Conservation (phyloP, 2,888 invertebrate genomes). For the Sarcophaga caerulescens region DNA sequence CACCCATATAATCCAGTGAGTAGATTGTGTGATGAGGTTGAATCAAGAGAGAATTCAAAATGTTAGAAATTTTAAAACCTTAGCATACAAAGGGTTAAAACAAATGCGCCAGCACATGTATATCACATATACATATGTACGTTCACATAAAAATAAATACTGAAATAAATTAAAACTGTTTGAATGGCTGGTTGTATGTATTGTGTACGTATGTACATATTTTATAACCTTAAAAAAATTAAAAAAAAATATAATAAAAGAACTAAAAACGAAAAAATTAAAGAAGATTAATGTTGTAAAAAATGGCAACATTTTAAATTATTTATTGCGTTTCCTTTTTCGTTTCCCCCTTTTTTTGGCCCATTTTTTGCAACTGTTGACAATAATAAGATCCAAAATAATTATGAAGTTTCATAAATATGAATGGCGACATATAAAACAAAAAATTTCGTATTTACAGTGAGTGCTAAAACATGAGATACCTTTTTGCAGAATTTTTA, state of each 20-base stretch:
- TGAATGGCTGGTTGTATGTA: no score
- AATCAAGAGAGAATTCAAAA: no score
- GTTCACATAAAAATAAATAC: no score
- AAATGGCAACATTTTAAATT: constrained; percentile 25
- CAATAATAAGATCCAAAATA: constrained; percentile 18
- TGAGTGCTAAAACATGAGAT: background rate
- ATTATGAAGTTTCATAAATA: background rate
- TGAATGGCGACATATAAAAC: background rate
- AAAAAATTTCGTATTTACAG: background rate
- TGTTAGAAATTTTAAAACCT: no score
- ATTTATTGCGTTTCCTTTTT: background rate
- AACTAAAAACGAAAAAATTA: background rate
- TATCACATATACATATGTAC: no score
- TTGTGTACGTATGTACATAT: background rate
- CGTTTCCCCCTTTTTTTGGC: background rate
- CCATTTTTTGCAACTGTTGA: constrained; percentile 35
- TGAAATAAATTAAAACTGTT: no score
- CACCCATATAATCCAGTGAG: no score
- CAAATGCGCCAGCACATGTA: no score
- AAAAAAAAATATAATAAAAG: background rate
- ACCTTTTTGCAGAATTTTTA: no score
- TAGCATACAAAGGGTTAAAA: no score
- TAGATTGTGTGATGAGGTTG: no score
- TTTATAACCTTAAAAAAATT: background rate
- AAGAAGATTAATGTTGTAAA: constrained; percentile 38